Conservation (phyloP, 2,113 vertebrate species). For the Crotalus viridis region DNA sequence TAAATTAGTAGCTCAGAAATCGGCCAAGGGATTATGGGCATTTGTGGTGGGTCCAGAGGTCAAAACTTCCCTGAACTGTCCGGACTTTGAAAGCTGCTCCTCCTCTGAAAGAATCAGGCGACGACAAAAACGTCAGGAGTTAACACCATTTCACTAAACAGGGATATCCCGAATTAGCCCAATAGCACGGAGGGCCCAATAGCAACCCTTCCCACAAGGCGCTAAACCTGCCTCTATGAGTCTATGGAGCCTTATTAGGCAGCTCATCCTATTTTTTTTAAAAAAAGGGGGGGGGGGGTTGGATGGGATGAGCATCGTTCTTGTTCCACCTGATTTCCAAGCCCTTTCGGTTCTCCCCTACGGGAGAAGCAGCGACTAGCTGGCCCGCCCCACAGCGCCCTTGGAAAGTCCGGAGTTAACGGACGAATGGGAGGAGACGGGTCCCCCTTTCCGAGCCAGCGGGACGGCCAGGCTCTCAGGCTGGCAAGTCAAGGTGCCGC, state of each 20-base stretch:
- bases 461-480: not conserved
- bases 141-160: not conserved
- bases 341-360: not conserved
- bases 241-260: not conserved
- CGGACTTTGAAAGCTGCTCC: not conserved
- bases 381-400: not conserved
- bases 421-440: not conserved
- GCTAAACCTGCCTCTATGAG: not conserved
- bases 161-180: not conserved
- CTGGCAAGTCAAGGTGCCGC: not conserved
- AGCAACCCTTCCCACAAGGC: not conserved
- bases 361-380: not conserved
- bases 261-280: not conserved
- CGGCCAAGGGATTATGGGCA: not conserved
- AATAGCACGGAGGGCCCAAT: not conserved
- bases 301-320: not conserved
- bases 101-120: not conserved
- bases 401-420: not conserved
- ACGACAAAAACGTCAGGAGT: not conserved
- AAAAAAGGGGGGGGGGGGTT: too few species aligned
- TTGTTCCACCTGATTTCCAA: not conserved
- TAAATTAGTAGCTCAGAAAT: not conserved
- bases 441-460: not conserved
- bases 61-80: not conserved
- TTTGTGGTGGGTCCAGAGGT: not conserved